Percentiles rank a stretch among this genome's conserved stretches.
Conservation (phyloP, 2,888 invertebrate genomes). For the Leptinotarsa tumamoca region DNA sequence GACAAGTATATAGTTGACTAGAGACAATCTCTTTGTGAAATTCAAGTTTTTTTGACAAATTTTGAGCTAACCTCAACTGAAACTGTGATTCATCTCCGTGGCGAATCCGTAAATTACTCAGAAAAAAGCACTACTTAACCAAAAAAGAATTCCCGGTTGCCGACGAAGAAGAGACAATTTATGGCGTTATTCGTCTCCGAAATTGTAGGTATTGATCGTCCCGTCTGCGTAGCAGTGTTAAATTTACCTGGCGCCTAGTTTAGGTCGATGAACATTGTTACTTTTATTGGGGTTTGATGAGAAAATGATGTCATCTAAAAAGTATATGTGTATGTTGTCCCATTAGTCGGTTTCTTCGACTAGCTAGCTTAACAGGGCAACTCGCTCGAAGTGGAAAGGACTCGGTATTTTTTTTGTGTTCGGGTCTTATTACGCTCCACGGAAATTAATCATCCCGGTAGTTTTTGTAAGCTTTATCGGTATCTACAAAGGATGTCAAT, state of each 20-base stretch:
- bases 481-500: no score
- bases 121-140: slow-evolving; percentile 22
- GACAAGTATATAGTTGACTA: no score
- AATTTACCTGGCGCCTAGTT: slow-evolving; percentile 59
- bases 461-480: background rate
- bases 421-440: slow-evolving; percentile 29
- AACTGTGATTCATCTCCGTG: slow-evolving; percentile 8
- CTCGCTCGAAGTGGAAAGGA: slow-evolving; percentile 36
- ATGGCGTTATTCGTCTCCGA: slow-evolving; percentile 43
- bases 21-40: no score
- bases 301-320: slow-evolving; percentile 65
- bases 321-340: slow-evolving; percentile 64
- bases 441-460: slow-evolving; percentile 31
- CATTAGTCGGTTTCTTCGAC: slow-evolving; percentile 54
- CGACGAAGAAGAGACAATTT: slow-evolving; percentile 39
- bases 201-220: slow-evolving; percentile 42
- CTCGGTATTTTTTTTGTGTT: slow-evolving; percentile 1
- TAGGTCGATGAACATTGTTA: slow-evolving; percentile 60
- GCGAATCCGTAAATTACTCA: slow-evolving; percentile 1
- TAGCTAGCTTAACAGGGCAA: slow-evolving; percentile 27
- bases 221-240: slow-evolving; percentile 52
- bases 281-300: slow-evolving; percentile 65
- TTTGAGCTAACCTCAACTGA: background rate
- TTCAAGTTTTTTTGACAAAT: background rate
- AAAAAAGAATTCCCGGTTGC: slow-evolving; percentile 28